Conservation (phyloP, 1,140 invertebrate genomes). For the Eupristina koningsbergeri region DNA sequence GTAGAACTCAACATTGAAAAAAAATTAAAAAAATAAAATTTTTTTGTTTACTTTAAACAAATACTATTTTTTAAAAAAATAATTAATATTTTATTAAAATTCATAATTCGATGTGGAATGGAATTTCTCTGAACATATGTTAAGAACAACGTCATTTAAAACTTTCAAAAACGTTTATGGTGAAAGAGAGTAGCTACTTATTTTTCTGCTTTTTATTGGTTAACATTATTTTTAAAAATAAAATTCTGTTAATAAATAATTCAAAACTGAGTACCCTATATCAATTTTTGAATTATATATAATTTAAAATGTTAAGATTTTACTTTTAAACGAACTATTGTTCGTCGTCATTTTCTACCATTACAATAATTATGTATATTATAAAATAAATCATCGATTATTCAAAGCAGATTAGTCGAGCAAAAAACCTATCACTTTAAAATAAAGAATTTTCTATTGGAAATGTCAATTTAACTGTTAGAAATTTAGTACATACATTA, state of each 20-base stretch:
- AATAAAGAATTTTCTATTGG: not conserved
- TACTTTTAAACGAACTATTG: not conserved
- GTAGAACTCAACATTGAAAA: too few relatives aligned
- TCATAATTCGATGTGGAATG: not conserved
- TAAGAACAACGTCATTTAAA: constrained; percentile 1
- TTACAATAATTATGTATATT: not conserved
- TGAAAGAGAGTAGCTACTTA: constrained; percentile 27
- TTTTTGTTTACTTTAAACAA: not conserved
- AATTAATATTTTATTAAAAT: too few relatives aligned
- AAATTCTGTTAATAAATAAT: not conserved
- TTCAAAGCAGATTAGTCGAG: constrained; percentile 9
- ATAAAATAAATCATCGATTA: constrained; percentile 6
- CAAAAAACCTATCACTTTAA: not conserved
- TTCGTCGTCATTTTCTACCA: not conserved
- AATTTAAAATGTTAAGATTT: constrained; percentile 16
- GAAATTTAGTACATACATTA: not conserved
- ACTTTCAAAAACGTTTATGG: constrained; percentile 46
- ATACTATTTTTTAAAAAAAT: not conserved
- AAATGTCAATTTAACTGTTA: not conserved
- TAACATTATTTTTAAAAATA: not conserved
- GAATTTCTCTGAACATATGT: not conserved
- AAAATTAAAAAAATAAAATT: not conserved
- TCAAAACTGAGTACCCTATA: not conserved
- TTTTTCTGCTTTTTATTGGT: not conserved
- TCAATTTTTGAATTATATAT: not conserved